A percentile compares a stretch with the other conserved stretches of the same genome.
These are phyloP conservation scores for Pseudorhombus dupliciocellatus DNA, from an alignment of 2,113 vertebrate genomes.

Conservation along the genomic window DNA sequence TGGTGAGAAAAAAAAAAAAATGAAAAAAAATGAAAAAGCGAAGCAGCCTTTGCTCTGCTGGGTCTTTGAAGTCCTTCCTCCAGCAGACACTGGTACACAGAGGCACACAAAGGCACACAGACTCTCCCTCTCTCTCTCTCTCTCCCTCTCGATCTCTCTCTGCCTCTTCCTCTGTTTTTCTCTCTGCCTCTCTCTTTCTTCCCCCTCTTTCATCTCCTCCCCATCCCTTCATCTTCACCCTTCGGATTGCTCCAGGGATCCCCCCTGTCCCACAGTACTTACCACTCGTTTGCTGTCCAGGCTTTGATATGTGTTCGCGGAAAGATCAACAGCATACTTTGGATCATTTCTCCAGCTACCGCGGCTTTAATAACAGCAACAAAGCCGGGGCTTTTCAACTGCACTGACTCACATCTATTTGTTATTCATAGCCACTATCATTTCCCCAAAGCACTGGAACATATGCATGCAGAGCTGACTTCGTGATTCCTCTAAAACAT, in stretches of 20 bases:
- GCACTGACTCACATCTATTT: slow-evolving; percentile 73
- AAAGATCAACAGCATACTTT: slow-evolving; percentile 69
- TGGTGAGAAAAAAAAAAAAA: slow-evolving; percentile 32
- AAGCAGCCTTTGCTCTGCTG: slow-evolving; percentile 72
- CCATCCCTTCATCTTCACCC: slow-evolving; percentile 75
- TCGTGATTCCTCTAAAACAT: slow-evolving; percentile 66
- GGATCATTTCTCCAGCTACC: slow-evolving; percentile 67
- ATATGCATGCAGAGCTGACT: slow-evolving; percentile 66
- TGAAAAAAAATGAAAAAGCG: slow-evolving; percentile 57
- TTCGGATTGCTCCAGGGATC: slow-evolving; percentile 72
- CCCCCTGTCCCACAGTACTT: slow-evolving; percentile 62
- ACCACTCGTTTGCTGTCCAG: slow-evolving; percentile 68
- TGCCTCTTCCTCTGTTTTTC: slow-evolving; percentile 40
- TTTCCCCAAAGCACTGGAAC: slow-evolving; percentile 74
- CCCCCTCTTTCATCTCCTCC: slow-evolving; percentile 70
- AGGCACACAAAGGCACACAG: slow-evolving; percentile 48
- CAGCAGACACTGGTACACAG: slow-evolving; percentile 62
- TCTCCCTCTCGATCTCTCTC: slow-evolving; percentile 3
- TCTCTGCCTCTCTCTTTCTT: slow-evolving; percentile 38
- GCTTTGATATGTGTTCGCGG: slow-evolving; percentile 76
- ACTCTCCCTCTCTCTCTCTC: slow-evolving; percentile 49
- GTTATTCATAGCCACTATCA: slow-evolving; percentile 78
- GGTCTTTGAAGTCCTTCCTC: slow-evolving; percentile 75
- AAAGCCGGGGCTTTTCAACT: slow-evolving; percentile 63
- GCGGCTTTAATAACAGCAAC: slow-evolving; percentile 64